These are phyloP conservation scores for Esox masquinongy DNA, from an alignment of 2,797 vertebrate species.

Conservation along the genomic window DNA sequence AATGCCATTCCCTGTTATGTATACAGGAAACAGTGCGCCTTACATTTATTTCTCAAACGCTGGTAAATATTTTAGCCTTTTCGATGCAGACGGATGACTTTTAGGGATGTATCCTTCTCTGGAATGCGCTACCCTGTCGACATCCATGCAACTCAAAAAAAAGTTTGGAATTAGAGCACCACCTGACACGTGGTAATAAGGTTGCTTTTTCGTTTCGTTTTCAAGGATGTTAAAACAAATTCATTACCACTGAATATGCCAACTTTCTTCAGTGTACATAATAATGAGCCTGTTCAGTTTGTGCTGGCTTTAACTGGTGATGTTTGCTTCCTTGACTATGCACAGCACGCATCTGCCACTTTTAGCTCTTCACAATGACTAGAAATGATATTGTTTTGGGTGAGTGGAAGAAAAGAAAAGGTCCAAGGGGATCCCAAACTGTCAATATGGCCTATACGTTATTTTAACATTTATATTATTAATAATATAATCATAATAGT, in stretches of 20 bases:
- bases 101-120: conserved; percentile 9
- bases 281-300: conserved; percentile 18
- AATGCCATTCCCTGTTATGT: conserved; percentile 80
- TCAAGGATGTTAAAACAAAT: background rate
- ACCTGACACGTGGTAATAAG: conserved; percentile 3
- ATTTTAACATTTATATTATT: conserved; percentile 40
- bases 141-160: conserved; percentile 22
- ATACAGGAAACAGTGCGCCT: conserved; percentile 73
- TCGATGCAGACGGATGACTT: conserved; percentile 76
- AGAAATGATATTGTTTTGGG: background rate
- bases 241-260: conserved; percentile 4
- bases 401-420: conserved; percentile 8
- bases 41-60: conserved; percentile 81
- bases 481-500: conserved; percentile 53
- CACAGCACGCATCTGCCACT: conserved; percentile 69
- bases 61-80: conserved; percentile 79
- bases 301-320: conserved; percentile 15
- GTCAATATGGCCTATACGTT: background rate
- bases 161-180: background rate
- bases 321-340: conserved; percentile 10
- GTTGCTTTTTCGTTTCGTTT: background rate
- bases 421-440: background rate
- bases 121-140: background rate
- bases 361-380: conserved; percentile 36
- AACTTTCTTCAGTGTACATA: conserved; percentile 6